Conservation (phyloP, 1,140 invertebrate species). For the Bombyx mori region ASM3026992v2 NC_085131.1:8640001-8640500, state of each 20-base stretch:
- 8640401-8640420: slow-evolving; percentile 88
- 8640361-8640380: slow-evolving; percentile 77
- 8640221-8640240: not conserved
- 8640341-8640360: slow-evolving; percentile 80
- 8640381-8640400: slow-evolving; percentile 84
- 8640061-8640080: no score
- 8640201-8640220: not conserved
- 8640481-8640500: no score
- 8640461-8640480: no score
- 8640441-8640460: not conserved
- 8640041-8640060: no score
- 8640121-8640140: no score
- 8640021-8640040: no score
- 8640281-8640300: slow-evolving; percentile 85
- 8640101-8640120: no score
- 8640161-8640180: not conserved
- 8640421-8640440: slow-evolving; percentile 83
- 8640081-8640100: no score
- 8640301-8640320: slow-evolving; percentile 92
- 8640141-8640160: no score
- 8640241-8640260: not conserved
- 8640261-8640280: slow-evolving; percentile 75
- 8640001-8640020: no score
- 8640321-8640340: slow-evolving; percentile 81
- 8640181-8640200: not conserved